Conservation (phyloP, 1,140 invertebrate species). For the Pogonomyrmex barbatus region DNA sequence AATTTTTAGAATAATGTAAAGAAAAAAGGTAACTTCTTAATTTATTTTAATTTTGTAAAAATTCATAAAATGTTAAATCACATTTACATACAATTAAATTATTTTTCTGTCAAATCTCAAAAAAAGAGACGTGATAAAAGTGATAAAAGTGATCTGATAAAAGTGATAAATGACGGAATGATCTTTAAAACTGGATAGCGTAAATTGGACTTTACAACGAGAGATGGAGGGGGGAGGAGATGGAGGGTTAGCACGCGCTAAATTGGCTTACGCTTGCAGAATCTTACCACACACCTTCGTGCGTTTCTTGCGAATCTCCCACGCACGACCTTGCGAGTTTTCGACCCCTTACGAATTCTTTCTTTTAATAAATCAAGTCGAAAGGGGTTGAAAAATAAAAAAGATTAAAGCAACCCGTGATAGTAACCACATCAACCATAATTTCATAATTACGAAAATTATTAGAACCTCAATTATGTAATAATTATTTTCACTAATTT, state of each 20-base stretch:
- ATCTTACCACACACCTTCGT: constrained; percentile 71
- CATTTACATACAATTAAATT: background rate
- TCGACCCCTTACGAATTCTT: background rate
- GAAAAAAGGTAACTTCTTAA: background rate
- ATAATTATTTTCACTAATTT: background rate
- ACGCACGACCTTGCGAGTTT: constrained; percentile 32
- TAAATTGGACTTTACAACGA: constrained; percentile 38
- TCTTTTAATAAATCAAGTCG: constrained; percentile 67
- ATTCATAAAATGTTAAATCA: background rate
- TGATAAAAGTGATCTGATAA: background rate
- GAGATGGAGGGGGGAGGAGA: background rate
- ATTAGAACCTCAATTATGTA: background rate
- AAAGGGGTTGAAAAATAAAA: constrained; percentile 38
- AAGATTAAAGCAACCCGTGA: background rate
- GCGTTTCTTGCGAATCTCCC: constrained; percentile 17
- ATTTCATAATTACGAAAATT: constrained; percentile 13
- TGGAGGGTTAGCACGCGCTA: constrained; percentile 63
- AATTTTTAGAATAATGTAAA: background rate
- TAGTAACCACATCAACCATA: background rate
- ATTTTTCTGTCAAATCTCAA: background rate
- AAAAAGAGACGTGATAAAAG: background rate
- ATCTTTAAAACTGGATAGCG: background rate
- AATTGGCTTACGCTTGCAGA: constrained; percentile 82
- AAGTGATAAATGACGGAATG: background rate
- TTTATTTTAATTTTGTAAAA: background rate